phyloP scores from a whole-genome alignment of 2,797 vertebrate species.

The Salmo trutta region DNA sequence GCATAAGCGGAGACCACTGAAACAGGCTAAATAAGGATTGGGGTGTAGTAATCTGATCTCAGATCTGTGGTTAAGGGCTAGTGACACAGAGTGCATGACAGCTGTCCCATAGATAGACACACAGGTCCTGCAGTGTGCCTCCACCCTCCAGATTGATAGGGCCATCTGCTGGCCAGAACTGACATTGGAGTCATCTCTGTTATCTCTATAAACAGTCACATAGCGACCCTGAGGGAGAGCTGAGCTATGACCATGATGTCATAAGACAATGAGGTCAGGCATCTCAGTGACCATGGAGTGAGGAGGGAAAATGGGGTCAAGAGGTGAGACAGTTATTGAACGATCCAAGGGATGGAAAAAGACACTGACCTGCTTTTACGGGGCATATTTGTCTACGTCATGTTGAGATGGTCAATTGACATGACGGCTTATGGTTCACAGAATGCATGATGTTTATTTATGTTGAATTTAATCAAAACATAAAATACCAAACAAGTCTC shows the following conservation, averaged over 20 bases:
- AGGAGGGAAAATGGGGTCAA: background rate
- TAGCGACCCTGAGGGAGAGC: background rate
- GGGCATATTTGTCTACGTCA: constrained; percentile 56
- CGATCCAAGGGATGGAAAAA: constrained; percentile 34
- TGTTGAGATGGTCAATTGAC: background rate
- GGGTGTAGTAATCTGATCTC: background rate
- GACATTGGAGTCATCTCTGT: constrained; percentile 15
- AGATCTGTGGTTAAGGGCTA: background rate
- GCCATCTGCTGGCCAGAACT: constrained; percentile 58
- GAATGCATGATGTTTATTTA: background rate
- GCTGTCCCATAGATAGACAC: background rate
- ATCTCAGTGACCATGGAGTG: constrained; percentile 35
- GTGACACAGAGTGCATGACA: background rate
- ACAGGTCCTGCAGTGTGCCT: background rate
- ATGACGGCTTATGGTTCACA: background rate
- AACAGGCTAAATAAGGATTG: background rate
- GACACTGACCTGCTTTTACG: constrained; percentile 35
- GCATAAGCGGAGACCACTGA: background rate
- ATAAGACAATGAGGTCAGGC: constrained; percentile 46
- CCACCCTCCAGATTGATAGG: constrained; percentile 40
- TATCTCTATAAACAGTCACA: background rate
- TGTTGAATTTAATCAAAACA: background rate
- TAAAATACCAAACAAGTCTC: background rate
- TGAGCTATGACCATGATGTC: constrained; percentile 40
- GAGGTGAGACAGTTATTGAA: constrained; percentile 30